These are phyloP conservation scores for Xenopus borealis DNA, from an alignment of 2,113 vertebrate genomes.

Conservation along the genomic window DNA sequence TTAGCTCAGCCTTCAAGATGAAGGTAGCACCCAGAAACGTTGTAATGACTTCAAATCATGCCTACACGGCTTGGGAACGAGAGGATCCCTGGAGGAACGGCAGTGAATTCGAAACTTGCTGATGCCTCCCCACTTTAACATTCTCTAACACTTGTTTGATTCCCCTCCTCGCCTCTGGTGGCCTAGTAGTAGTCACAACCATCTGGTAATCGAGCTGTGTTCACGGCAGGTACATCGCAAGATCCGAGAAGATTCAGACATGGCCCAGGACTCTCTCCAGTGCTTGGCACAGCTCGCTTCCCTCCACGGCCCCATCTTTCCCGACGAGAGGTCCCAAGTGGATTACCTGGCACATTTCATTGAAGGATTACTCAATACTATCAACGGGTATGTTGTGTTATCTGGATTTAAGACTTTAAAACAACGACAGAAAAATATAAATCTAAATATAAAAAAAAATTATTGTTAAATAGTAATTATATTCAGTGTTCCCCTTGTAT, in stretches of 20 bases:
- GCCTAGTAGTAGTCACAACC: neutral
- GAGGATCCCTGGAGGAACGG: conserved; percentile 33
- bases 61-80: conserved; percentile 6
- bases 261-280: conserved; percentile 97
- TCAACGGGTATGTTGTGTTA: conserved; percentile 86
- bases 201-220: conserved; percentile 32
- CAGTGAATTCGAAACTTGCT: conserved; percentile 38
- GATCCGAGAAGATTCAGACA: conserved; percentile 97
- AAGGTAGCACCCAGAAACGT: conserved; percentile 62
- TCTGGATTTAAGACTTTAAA: no score
- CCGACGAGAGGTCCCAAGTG: conserved; percentile 90
- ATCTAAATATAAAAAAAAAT: no score
- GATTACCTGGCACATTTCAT: conserved; percentile 97
- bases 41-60: conserved; percentile 52
- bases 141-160: conserved; percentile 53
- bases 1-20: conserved; percentile 68
- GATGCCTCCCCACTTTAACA: conserved; percentile 48
- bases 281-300: conserved; percentile 96
- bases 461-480: no score
- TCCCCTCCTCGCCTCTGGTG: conserved; percentile 41
- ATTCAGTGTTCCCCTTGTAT: no score
- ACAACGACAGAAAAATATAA: no score
- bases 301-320: conserved; percentile 92
- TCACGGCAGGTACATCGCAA: conserved; percentile 92
- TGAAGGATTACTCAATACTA: conserved; percentile 94